Base-by-base conservation (phyloP, 2,113 vertebrate genomes). In the Dasyurus viverrinus region DNA sequence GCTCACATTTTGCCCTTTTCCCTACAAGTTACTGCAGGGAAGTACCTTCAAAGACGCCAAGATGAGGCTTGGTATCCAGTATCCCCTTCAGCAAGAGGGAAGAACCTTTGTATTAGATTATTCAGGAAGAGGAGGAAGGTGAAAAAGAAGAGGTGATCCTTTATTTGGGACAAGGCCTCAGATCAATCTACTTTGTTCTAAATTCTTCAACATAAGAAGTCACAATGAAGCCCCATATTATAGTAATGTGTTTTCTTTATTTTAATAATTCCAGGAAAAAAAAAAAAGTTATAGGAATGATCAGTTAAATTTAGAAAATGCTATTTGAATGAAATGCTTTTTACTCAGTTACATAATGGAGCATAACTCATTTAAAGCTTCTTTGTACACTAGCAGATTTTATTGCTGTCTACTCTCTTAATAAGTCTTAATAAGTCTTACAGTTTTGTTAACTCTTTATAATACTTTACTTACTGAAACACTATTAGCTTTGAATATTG, bases 401-500 rank as follows among this genome's bases (percentile, higher is more conserved):
- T 60, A 68, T 36, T 36, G 30, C 30, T 68, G 30, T n/a, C 36
- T 68, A 12, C 12, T 68, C 60, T 68, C 36, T 14, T 68, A 27
- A 27, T 57, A 57, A 57, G 55, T 57, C 55, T 57, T 57, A 30
- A 57, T 16, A 90, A 36, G 90, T 1, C n/a, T n/a, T n/a, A 93
- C 8, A 26, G 92, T 92, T 68, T 60, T 55, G 57, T 91, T 60
- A 57, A 57, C 89, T 90, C 22, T 60, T 90, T 91, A n/a, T 94
- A 95, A 94, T 54, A 53, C 93, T 96, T 96, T 91, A 68, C 57
- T 50, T 91, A 68, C 57, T 50, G 24, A 27, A 95, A 10, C 27
- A 92, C 93, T 14, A 57, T 53, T 89, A 52, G n/a, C 89, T 90
- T 95, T 92, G 92, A 93, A 92, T n/a, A 53, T 95, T 94, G 94